Percentiles rank a stretch among this genome's conserved stretches.
phyloP scores from a whole-genome alignment of 2,113 vertebrate species.

The Coturnix japonica region DNA sequence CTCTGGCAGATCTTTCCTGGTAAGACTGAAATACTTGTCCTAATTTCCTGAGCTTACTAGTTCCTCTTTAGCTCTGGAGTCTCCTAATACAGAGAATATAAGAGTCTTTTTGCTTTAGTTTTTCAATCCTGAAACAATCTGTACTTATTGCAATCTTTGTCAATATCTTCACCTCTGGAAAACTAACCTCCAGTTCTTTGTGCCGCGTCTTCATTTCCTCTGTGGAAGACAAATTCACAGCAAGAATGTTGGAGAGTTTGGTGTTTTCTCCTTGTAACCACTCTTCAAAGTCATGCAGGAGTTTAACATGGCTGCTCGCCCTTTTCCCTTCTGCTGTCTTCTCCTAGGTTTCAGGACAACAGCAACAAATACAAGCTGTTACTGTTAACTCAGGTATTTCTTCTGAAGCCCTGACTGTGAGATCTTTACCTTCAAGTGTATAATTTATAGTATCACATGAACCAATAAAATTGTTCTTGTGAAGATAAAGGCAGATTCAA shows the following conservation, averaged over 20 bases:
- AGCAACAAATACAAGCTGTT: not conserved
- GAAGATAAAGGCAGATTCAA: not conserved
- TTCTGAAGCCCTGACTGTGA: not conserved
- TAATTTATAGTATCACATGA: not conserved
- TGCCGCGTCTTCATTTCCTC: slow-evolving; percentile 69
- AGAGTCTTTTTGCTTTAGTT: not conserved
- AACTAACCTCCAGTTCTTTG: slow-evolving; percentile 82
- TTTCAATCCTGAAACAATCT: not conserved
- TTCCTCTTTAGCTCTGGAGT: not conserved
- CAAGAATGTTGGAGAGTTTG: slow-evolving; percentile 76
- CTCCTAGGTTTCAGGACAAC: slow-evolving; percentile 16
- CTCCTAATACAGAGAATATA: not conserved
- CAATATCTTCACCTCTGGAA: not conserved
- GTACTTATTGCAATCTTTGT: not conserved
- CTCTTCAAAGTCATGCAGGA: slow-evolving; percentile 78
- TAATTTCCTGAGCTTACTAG: not conserved
- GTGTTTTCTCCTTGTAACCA: slow-evolving; percentile 84
- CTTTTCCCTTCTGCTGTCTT: not conserved
- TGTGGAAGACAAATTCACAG: slow-evolving; percentile 9
- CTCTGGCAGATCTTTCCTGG: not conserved
- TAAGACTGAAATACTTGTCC: not conserved
- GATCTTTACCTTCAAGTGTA: not conserved
- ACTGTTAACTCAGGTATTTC: not conserved
- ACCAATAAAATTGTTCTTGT: not conserved
- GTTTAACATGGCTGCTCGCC: not conserved